Percentiles rank a stretch among this genome's conserved stretches.
Evolutionary conservation across 2,797 vertebrate species (phyloP).

Genomic region (Tapirus indicus): DNA sequence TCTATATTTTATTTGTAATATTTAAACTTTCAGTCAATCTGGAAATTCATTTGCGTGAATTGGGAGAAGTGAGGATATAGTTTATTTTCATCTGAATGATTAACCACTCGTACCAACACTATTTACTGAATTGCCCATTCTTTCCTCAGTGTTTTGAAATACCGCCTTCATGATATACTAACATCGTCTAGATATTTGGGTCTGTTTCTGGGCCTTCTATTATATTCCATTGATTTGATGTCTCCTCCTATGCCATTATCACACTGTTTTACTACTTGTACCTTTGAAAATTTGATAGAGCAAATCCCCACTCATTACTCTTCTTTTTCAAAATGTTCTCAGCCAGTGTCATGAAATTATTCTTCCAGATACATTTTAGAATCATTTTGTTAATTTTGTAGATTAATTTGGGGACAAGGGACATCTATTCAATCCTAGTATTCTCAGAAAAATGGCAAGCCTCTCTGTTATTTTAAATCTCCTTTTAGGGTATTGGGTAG

Average conservation of each 20-base stretch:
- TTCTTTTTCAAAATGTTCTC: slow-evolving; percentile 24
- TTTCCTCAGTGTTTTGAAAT: slow-evolving; percentile 17
- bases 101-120: background rate
- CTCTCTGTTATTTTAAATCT: background rate
- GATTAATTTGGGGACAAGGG: slow-evolving; percentile 49
- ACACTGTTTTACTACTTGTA: background rate
- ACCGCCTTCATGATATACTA: background rate
- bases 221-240: slow-evolving; percentile 47
- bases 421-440: slow-evolving; percentile 9
- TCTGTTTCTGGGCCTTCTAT: slow-evolving; percentile 21
- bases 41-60: background rate
- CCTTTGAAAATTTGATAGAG: slow-evolving; percentile 20
- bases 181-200: background rate
- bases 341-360: background rate
- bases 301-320: background rate
- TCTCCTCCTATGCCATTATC: background rate
- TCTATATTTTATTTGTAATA: background rate
- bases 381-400: slow-evolving; percentile 39
- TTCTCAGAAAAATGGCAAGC: background rate
- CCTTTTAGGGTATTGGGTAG: background rate
- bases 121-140: background rate
- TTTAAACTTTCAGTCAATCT: background rate
- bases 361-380: slow-evolving; percentile 27
- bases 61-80: background rate
- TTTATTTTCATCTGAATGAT: background rate